Evolutionary conservation across 2,113 vertebrate species (phyloP).

Genomic region (Macaca nemestrina): DNA sequence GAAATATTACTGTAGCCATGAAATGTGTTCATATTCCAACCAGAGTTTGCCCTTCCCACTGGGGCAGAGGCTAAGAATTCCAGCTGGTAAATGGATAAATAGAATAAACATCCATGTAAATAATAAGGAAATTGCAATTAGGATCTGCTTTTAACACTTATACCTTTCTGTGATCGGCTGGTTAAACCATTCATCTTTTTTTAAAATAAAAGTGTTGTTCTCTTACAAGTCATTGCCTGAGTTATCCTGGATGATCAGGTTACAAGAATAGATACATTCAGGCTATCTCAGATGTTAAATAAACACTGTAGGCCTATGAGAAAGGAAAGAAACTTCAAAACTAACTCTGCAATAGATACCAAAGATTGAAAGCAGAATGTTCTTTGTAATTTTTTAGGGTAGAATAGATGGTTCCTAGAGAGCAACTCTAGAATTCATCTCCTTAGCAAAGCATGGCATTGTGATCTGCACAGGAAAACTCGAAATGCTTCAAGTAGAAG

Average conservation of each 20-base stretch:
- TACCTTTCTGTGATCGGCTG: not conserved
- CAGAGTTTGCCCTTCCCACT: not conserved
- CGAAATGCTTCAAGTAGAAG: not conserved
- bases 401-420: not conserved
- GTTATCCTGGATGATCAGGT: not conserved
- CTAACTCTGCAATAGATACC: not conserved
- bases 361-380: not conserved
- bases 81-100: not conserved
- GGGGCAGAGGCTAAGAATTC: not conserved
- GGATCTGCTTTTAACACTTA: not conserved
- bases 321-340: not conserved
- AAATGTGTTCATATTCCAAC: not conserved
- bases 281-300: not conserved
- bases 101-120: not conserved
- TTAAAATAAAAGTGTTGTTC: not conserved
- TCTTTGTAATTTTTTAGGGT: not conserved
- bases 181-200: not conserved
- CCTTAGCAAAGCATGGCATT: not conserved
- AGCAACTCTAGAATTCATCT: not conserved
- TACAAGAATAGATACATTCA: not conserved
- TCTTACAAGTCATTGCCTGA: not conserved
- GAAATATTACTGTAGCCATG: not conserved
- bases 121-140: not conserved
- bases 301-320: not conserved
- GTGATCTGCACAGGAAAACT: not conserved